These are phyloP conservation scores for Pinna nobilis DNA, from an alignment of 1,140 invertebrate genomes.

Conservation along the genomic window DNA sequence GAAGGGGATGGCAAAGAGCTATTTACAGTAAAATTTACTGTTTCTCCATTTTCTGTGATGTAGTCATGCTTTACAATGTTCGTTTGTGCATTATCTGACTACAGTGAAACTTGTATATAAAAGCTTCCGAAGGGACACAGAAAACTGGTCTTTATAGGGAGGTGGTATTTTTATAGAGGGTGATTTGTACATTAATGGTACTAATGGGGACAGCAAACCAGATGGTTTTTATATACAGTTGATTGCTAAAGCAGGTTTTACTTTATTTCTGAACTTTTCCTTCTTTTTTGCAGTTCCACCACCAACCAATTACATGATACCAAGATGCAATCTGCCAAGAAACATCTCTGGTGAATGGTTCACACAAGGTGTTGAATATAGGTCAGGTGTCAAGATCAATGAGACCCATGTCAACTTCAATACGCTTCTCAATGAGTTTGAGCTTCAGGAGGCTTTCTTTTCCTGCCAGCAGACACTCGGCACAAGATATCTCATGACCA, in stretches of 20 bases:
- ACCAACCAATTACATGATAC: constrained; percentile 79
- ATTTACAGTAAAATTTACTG: too few species aligned
- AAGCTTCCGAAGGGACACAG: too few species aligned
- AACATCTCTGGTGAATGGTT: constrained; percentile 97
- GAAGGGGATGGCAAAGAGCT: too few species aligned
- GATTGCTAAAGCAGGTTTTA: neutral
- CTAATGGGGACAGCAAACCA: too few species aligned
- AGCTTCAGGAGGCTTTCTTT: constrained; percentile 91
- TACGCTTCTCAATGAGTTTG: constrained; percentile 87
- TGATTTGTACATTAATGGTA: too few species aligned
- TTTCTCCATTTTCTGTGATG: too few species aligned
- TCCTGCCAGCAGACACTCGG: constrained; percentile 91
- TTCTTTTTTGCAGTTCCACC: constrained; percentile 58
- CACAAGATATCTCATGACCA: constrained; percentile 95
- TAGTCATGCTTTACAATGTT: too few species aligned
- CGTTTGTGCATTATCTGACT: too few species aligned
- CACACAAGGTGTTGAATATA: constrained; percentile 86
- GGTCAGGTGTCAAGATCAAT: constrained; percentile 93
- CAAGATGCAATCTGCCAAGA: constrained; percentile 92
- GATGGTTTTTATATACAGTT: too few species aligned
- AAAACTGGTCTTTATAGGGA: too few species aligned
- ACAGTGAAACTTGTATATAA: too few species aligned
- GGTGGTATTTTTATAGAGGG: too few species aligned
- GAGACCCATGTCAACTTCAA: constrained; percentile 95
- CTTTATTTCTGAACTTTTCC: neutral